These are phyloP conservation scores for Exocentrus adspersus DNA, from an alignment of 2,888 invertebrate species.

Conservation along the genomic window DNA sequence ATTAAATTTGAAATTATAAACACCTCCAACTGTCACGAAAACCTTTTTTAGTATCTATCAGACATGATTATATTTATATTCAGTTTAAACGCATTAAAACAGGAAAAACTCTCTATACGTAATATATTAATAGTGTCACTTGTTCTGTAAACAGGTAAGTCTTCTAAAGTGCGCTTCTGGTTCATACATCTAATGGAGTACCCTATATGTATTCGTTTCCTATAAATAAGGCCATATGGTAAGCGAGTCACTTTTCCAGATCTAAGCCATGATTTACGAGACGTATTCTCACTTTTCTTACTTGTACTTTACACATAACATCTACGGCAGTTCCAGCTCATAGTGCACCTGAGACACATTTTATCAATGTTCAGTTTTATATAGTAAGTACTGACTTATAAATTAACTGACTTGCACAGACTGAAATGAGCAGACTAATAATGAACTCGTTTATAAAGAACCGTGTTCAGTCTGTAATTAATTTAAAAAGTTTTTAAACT, in stretches of 20 bases:
- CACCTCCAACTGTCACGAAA: no score
- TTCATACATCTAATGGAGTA: constrained; percentile 40
- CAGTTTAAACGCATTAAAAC: not conserved
- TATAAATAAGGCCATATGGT: constrained; percentile 52
- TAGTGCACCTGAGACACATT: constrained; percentile 36
- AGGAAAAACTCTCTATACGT: not conserved
- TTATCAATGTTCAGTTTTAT: constrained; percentile 14
- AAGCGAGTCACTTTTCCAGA: constrained; percentile 45
- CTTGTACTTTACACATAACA: constrained; percentile 37
- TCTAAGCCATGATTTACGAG: constrained; percentile 44
- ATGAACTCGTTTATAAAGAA: no score
- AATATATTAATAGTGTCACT: not conserved
- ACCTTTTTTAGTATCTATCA: no score
- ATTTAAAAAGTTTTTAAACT: no score
- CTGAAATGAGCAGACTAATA: no score
- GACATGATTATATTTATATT: no score
- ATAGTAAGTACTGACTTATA: no score
- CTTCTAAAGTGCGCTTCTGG: constrained; percentile 29
- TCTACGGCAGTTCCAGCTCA: constrained; percentile 37
- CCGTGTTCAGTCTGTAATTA: no score
- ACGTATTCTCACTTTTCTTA: constrained; percentile 41
- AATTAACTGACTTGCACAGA: no score
- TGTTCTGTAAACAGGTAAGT: constrained; percentile 23
- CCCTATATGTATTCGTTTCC: constrained; percentile 46
- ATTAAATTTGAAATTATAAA: no score